Base-by-base conservation (phyloP, 2,113 vertebrate species). In the Clinocottus analis region DNA sequence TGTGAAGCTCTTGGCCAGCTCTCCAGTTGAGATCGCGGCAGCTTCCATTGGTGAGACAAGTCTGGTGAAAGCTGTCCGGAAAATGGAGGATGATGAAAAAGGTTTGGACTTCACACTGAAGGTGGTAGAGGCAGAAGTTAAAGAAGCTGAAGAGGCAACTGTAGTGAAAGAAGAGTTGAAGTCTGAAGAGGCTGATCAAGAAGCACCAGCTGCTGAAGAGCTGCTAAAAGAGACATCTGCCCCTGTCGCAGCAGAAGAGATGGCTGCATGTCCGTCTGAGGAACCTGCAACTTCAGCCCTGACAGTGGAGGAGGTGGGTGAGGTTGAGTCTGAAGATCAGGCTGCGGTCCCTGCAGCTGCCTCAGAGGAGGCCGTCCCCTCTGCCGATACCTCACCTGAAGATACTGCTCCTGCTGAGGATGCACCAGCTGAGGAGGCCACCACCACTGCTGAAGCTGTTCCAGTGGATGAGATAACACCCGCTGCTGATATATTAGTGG, bases 21-120 rank as follows among this genome's bases (percentile, higher is more conserved):
- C 90, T 1, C 67, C 91, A 41, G 77, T 53, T 13, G 93, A 93
- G 62, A 91, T 93, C 4, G 89, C 92, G 1, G 90, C 91, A 11
- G 91, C 91, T 31, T 93, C 92, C 10, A 83, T 91, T 7, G 83
- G 76, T 0, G 91, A 92, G 12, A 77, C 23, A 0, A 73, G 67
- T 64, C 35, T 85, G 43, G 72, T 85, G 35, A 31, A 62, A 11
- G 73, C 72, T 25, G 66, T 87, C 56, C 82, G 1, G 29, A 63
- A 82, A 31, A 64, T 79, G 13, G 88, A 90, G 51, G 53, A 25
- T 25, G 66, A 79, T 7, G 72, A 31, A n/a, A 80, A 65, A 14
- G 7, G 5, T 47, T 31, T 53, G 5, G 69, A 55, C 0, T 17
- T 66, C 11, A 21, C 21, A 1, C 5, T 27, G 13, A 56, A 78